A percentile compares a stretch with the other conserved stretches of the same genome.
phyloP scores from a whole-genome alignment of 2,797 vertebrate genomes.

The Ateles fusciceps region DNA sequence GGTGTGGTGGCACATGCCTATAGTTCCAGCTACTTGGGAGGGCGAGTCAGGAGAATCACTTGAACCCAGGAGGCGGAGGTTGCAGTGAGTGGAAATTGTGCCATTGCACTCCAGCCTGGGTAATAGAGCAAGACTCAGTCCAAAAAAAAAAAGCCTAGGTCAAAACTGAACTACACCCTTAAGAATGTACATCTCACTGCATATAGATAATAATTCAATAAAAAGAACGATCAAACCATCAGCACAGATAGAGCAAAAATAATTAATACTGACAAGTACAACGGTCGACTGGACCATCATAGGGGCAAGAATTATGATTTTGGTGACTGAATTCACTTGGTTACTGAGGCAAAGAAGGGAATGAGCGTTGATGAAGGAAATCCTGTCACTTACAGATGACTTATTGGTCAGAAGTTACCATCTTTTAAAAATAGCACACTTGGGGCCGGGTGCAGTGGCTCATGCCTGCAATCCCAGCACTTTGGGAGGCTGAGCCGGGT shows the following conservation, averaged over 20 bases:
- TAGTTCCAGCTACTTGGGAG: not conserved
- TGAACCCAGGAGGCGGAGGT: not conserved
- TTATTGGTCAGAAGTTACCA: not conserved
- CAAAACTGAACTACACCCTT: not conserved
- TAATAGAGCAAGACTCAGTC: not conserved
- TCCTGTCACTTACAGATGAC: not conserved
- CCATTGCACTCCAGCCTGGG: not conserved
- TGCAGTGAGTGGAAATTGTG: not conserved
- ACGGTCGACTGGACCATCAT: not conserved
- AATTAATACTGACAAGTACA: conserved; percentile 31
- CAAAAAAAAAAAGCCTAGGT: not conserved
- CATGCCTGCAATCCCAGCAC: not conserved
- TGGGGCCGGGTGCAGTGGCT: not conserved
- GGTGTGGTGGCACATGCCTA: not conserved
- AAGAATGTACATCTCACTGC: not conserved
- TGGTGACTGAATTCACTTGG: not conserved
- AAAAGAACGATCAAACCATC: conserved; percentile 10
- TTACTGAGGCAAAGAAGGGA: not conserved
- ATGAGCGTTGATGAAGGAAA: not conserved
- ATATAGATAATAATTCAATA: conserved; percentile 4
- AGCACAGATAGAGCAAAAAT: conserved; percentile 30
- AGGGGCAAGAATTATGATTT: not conserved
- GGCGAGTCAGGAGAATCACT: not conserved
- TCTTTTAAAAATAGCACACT: not conserved
- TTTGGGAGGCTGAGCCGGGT: rapidly evolving